These are phyloP conservation scores for Phenganax marumi DNA, from an alignment of 92 coral and sea anemone genomes.

Conservation along the genomic window DNA sequence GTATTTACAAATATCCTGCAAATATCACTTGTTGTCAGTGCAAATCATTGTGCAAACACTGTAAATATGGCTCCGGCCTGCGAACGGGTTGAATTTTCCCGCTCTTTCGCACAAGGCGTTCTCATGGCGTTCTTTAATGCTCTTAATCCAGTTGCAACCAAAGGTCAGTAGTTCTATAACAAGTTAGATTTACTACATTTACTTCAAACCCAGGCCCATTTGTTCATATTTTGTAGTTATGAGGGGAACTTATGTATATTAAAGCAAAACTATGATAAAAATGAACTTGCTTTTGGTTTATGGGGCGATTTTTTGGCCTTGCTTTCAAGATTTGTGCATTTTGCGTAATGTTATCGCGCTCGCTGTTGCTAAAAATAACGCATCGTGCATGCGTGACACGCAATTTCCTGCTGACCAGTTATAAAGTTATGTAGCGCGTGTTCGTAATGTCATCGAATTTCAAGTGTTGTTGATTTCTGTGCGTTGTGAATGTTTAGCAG, in stretches of 20 bases:
- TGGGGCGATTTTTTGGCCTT: background rate
- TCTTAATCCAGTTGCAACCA: too few species aligned
- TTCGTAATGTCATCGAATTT: constrained; percentile 38
- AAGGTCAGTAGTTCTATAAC: too few species aligned
- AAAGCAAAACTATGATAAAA: too few species aligned
- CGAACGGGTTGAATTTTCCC: background rate
- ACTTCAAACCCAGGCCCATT: too few species aligned
- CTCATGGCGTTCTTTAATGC: too few species aligned
- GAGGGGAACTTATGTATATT: too few species aligned
- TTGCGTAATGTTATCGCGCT: constrained; percentile 3
- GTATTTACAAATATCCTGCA: too few species aligned
- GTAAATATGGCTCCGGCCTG: background rate
- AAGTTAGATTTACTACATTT: too few species aligned
- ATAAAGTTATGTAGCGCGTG: constrained; percentile 11
- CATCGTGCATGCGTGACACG: constrained; percentile 19
- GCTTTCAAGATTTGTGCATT: background rate
- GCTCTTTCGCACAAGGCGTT: constrained; percentile 46
- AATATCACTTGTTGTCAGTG: too few species aligned
- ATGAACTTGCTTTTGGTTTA: too few species aligned
- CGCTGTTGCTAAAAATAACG: constrained; percentile 23
- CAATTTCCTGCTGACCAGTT: constrained; percentile 12
- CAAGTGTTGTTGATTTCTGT: constrained; percentile 33
- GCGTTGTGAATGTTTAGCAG: background rate
- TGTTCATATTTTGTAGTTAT: too few species aligned
- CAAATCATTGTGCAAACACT: constrained; percentile 7